phyloP scores from a whole-genome alignment of 2,888 invertebrate genomes.

The Buathra laborator region DNA sequence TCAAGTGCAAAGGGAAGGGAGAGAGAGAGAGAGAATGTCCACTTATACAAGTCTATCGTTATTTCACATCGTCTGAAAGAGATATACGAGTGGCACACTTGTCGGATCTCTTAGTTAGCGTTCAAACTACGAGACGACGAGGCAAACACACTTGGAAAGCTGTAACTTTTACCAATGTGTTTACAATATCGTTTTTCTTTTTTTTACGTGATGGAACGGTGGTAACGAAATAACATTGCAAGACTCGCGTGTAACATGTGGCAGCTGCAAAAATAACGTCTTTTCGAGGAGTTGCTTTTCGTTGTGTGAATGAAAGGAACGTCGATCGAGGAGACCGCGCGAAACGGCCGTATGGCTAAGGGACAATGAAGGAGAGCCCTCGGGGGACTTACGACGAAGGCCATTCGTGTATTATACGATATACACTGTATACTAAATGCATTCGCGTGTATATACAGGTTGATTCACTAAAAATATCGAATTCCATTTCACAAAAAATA shows the following conservation, averaged over 20 bases:
- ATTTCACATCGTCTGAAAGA: slow-evolving; percentile 15
- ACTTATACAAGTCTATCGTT: slow-evolving; percentile 11
- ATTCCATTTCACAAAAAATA: too few species aligned
- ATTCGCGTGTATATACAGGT: not conserved
- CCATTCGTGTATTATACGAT: slow-evolving; percentile 4
- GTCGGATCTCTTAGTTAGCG: not conserved
- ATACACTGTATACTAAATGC: not conserved
- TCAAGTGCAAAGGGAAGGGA: slow-evolving; percentile 43
- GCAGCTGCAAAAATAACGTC: slow-evolving; percentile 32
- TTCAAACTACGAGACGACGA: not conserved
- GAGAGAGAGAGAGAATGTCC: slow-evolving; percentile 6
- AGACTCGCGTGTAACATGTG: not conserved
- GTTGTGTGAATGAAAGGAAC: slow-evolving; percentile 52
- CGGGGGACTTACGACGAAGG: slow-evolving; percentile 28
- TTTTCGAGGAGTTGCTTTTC: not conserved
- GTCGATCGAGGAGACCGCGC: slow-evolving; percentile 1
- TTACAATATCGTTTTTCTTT: not conserved
- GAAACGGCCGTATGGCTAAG: slow-evolving; percentile 38
- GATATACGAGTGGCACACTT: slow-evolving; percentile 29
- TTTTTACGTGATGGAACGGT: not conserved
- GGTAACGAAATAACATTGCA: slow-evolving; percentile 2
- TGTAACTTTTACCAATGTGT: slow-evolving; percentile 10
- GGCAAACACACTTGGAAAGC: slow-evolving; percentile 21
- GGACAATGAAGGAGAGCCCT: slow-evolving; percentile 47
- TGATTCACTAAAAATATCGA: too few species aligned